A percentile compares a stretch with the other conserved stretches of the same genome.
phyloP scores from a whole-genome alignment of 2,797 vertebrate species.

The Phalloptychus januarius region DNA sequence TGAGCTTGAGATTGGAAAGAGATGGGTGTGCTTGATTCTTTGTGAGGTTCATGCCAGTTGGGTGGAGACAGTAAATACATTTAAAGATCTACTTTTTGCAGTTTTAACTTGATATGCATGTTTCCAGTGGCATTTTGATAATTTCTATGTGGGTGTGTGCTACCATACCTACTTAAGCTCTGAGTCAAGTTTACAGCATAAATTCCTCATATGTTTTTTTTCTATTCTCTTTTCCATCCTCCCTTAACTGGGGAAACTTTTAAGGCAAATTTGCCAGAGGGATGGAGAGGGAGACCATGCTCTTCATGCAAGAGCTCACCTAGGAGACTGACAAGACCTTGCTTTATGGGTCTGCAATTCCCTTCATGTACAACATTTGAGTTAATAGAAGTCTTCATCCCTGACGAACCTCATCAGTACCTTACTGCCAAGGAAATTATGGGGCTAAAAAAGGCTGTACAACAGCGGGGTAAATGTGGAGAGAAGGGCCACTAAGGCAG shows the following conservation, averaged over 20 bases:
- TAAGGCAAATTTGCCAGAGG: conserved; percentile 69
- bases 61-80: no score
- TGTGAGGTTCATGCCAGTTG: no score
- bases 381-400: conserved; percentile 88
- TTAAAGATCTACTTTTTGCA: no score
- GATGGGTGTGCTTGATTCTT: no score
- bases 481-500: conserved; percentile 54
- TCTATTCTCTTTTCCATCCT: conserved; percentile 23
- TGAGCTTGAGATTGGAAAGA: no score
- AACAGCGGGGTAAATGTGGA: conserved; percentile 58
- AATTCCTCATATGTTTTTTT: conserved; percentile 48
- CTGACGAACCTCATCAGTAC: conserved; percentile 87
- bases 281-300: conserved; percentile 69
- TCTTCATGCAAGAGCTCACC: conserved; percentile 84
- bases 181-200: not conserved
- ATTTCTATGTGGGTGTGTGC: not conserved
- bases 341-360: conserved; percentile 84
- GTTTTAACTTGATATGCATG: no score
- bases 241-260: conserved; percentile 66
- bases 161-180: not conserved
- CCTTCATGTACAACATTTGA: conserved; percentile 85
- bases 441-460: conserved; percentile 81
- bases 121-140: not conserved
- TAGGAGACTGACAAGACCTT: conserved; percentile 81
- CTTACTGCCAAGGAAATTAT: conserved; percentile 84